Evolutionary conservation across 2,113 vertebrate genomes (phyloP).

Genomic region (Halcyon senegalensis): DNA sequence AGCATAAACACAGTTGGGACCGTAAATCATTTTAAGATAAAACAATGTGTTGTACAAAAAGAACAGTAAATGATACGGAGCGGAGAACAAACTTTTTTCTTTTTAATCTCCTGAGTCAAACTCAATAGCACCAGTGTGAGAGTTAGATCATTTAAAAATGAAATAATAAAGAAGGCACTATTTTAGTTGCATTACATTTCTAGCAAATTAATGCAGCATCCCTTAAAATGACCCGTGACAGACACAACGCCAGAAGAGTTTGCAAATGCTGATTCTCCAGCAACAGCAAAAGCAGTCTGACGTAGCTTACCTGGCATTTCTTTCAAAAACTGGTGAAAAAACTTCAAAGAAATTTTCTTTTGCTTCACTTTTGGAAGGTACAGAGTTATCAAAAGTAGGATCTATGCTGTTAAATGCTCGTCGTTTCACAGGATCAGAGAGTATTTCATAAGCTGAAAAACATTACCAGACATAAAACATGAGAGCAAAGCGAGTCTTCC

Average conservation of each 20-base stretch:
- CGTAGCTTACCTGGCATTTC: slow-evolving; percentile 88
- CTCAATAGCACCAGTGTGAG: background rate
- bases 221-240: background rate
- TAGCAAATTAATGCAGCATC: background rate
- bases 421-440: slow-evolving; percentile 93
- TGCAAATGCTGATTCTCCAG: background rate
- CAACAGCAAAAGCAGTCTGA: background rate
- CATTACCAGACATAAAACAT: background rate
- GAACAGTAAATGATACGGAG: background rate
- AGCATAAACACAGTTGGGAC: background rate
- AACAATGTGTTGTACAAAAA: background rate
- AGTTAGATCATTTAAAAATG: background rate
- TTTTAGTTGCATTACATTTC: background rate
- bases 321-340: slow-evolving; percentile 90
- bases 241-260: background rate
- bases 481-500: background rate
- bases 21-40: background rate
- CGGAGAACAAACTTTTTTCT: background rate
- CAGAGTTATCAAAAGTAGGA: slow-evolving; percentile 93
- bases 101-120: background rate
- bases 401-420: slow-evolving; percentile 98
- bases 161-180: background rate
- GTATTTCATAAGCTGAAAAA: slow-evolving; percentile 89
- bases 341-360: slow-evolving; percentile 95
- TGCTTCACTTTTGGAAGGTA: slow-evolving; percentile 93